A percentile compares a stretch with the other conserved stretches of the same genome.
These are phyloP conservation scores for Melolontha melolontha DNA, from an alignment of 2,888 invertebrate species.

Conservation along the genomic window DNA sequence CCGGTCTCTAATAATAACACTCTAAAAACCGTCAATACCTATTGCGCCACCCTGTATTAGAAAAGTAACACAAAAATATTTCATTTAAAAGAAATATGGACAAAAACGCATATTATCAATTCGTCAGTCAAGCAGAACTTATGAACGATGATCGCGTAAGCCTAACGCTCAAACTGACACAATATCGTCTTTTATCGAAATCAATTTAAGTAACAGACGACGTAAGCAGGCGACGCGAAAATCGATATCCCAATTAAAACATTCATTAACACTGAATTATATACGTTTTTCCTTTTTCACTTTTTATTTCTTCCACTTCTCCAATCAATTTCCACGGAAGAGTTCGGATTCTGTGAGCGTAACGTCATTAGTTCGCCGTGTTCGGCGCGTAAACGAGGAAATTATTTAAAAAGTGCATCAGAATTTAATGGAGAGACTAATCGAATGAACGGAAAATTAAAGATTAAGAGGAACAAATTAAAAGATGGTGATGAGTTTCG, in stretches of 20 bases:
- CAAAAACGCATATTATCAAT: background rate
- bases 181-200: background rate
- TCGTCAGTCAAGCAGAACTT: background rate
- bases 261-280: slow-evolving; percentile 7
- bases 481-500: slow-evolving; percentile 56
- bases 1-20: too few species aligned
- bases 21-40: too few species aligned
- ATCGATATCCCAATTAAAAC: background rate
- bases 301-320: slow-evolving; percentile 11
- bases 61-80: too few species aligned
- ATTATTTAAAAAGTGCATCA: slow-evolving; percentile 39
- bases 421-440: slow-evolving; percentile 49
- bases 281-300: slow-evolving; percentile 6
- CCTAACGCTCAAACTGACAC: background rate
- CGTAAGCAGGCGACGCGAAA: too few species aligned
- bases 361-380: slow-evolving; percentile 13
- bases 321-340: slow-evolving; percentile 19
- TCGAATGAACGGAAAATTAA: slow-evolving; percentile 53
- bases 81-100: too few species aligned
- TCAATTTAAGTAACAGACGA: background rate
- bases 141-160: too few species aligned
- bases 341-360: slow-evolving; percentile 14
- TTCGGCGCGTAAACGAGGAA: slow-evolving; percentile 23
- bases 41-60: too few species aligned
- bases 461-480: slow-evolving; percentile 54